phyloP scores from a whole-genome alignment of 92 coral and sea anemone species.

The Siderastrea siderea region DNA sequence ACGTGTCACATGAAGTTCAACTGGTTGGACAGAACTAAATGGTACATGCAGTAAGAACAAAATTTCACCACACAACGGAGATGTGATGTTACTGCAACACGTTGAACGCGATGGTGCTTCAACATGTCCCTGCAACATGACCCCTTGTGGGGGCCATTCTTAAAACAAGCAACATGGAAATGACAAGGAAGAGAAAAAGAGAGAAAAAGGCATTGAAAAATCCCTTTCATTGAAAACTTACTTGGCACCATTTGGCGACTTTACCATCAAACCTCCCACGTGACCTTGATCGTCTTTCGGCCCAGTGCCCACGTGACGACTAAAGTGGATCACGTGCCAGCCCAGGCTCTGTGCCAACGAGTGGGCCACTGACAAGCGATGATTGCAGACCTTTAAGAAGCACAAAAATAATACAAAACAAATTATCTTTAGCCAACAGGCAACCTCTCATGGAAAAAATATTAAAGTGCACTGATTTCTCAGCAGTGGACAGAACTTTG shows the following conservation, averaged over 20 bases:
- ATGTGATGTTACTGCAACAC: no score
- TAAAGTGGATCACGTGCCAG: constrained; percentile 86
- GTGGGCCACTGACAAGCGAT: constrained; percentile 80
- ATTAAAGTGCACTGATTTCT: no score
- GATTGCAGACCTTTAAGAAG: constrained; percentile 73
- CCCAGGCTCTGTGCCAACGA: constrained; percentile 83
- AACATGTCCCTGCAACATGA: no score
- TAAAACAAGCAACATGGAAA: background rate
- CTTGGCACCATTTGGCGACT: constrained; percentile 87
- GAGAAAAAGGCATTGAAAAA: background rate
- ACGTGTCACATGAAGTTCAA: no score
- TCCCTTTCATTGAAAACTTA: constrained; percentile 15
- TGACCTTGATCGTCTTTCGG: constrained; percentile 75
- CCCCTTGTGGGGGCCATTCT: no score
- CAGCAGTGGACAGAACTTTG: no score
- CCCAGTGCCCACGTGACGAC: constrained; percentile 89
- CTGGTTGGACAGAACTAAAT: no score
- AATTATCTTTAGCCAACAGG: background rate
- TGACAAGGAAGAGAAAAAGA: background rate
- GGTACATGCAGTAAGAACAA: no score
- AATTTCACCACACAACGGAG: no score
- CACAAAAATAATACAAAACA: background rate
- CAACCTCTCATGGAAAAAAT: background rate
- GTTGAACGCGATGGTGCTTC: no score
- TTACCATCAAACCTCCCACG: constrained; percentile 82